Evolutionary conservation across 2,113 vertebrate genomes (phyloP), one percentile per base, ranked within the genome.

Genomic region (Sinocyclocheilus anshuiensis): DNA sequence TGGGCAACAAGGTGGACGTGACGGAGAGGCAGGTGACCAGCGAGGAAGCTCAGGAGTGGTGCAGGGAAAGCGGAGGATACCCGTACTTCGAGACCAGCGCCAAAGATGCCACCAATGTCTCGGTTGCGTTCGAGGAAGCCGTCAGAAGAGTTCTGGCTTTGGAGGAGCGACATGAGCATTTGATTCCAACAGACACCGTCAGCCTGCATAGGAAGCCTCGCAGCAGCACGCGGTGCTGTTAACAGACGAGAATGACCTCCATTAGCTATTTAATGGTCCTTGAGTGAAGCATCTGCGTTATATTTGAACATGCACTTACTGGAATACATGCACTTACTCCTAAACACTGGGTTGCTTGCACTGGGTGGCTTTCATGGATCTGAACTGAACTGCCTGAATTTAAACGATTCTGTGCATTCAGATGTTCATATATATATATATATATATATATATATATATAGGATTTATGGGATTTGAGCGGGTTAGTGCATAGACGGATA

Each of bases 31-130:
- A 99, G 72, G 97, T 99, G 83, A 96, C 96, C 16, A 15, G 91
- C 0, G 97, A 98, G 89, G 97, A 98, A 90, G 98, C 96, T 11
- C 94, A 95, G 88, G 94, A 94, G 71, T 99, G 97, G 97, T 99
- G 98, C 94, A 94, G 94, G 89, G 97, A 98, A 89, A 98, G 97
- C 26, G 97, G 98, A 10, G 95, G 97, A 92, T 94, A 93, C 90
- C 97, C 97, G 8, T 99, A 99, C 90, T 99, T 97, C 90, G 97
- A 99, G 94, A 99, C 97, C 53, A 99, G 97, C 79, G 97, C 97
- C 61, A 99, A 99, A 93, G 97, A 99, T 91, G 94, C 98, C 86
- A 99, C 95, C 29, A 99, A 99, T 29, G 98, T 99, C 9, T 95
- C 96, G 4, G 94, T 93, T 63, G 97, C 97, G 67, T 99, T 99